These are phyloP conservation scores for Epirrhoe alternata DNA, from an alignment of 2,888 invertebrate species.

Conservation along the genomic window DNA sequence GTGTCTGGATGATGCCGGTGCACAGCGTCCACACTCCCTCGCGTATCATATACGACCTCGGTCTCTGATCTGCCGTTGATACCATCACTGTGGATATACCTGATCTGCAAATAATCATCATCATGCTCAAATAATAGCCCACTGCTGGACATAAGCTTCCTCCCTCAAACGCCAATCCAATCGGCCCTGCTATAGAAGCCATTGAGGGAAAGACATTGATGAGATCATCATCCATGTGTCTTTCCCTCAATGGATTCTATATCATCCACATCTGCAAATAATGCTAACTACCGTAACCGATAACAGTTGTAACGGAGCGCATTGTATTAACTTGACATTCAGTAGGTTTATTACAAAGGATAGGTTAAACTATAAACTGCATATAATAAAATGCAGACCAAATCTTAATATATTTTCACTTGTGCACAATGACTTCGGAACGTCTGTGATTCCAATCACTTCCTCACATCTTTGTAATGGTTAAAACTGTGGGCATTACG, in stretches of 20 bases:
- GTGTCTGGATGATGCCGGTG: slow-evolving; percentile 66
- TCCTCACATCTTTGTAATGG: too few species aligned
- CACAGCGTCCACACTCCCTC: slow-evolving; percentile 71
- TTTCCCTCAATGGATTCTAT: too few species aligned
- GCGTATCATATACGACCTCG: slow-evolving; percentile 67
- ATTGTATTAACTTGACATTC: neutral
- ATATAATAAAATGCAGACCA: neutral
- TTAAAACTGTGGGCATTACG: too few species aligned
- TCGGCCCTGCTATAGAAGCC: too few species aligned
- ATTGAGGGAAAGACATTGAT: too few species aligned
- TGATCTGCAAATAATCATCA: slow-evolving; percentile 50
- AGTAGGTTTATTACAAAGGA: neutral
- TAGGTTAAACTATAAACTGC: neutral
- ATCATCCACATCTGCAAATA: slow-evolving; percentile 59
- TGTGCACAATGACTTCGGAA: neutral
- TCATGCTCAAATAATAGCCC: too few species aligned
- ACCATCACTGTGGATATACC: slow-evolving; percentile 69
- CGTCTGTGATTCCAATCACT: too few species aligned
- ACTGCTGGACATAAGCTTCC: too few species aligned
- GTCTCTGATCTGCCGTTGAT: slow-evolving; percentile 52
- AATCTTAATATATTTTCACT: neutral
- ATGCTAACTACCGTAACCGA: too few species aligned
- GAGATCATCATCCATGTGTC: too few species aligned
- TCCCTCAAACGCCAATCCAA: too few species aligned
- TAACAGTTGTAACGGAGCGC: neutral